A percentile compares a stretch with the other conserved stretches of the same genome.
Conservation (phyloP, 2,888 invertebrate species). For the Aplocera efformata region DNA sequence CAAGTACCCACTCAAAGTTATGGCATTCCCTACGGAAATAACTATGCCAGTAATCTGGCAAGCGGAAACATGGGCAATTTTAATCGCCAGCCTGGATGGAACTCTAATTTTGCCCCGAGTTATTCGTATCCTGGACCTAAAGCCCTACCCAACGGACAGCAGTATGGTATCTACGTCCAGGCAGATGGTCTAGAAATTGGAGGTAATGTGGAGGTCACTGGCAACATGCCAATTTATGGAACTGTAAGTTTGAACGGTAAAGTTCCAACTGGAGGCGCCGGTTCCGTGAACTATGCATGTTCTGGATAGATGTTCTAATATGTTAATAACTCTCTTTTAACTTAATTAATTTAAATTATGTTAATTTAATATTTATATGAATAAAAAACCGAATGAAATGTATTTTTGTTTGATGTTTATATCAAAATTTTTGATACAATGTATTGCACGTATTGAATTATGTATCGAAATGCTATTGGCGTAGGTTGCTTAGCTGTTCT, state of each 20-base stretch:
- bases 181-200: conserved; percentile 53
- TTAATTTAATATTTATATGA: conserved; percentile 7
- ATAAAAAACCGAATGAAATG: neutral
- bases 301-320: no score
- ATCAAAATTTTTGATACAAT: no score
- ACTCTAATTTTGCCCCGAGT: neutral
- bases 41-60: conserved; percentile 5
- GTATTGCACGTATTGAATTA: no score
- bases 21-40: conserved; percentile 1
- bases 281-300: conserved; percentile 44
- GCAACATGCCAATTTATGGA: conserved; percentile 53
- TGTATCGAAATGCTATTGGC: no score
- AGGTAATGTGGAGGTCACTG: conserved; percentile 51
- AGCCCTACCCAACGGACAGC: conserved; percentile 6
- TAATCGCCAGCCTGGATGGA: neutral
- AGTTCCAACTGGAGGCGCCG: conserved; percentile 48
- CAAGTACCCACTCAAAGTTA: conserved; percentile 1
- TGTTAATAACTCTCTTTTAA: neutral
- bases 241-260: conserved; percentile 49
- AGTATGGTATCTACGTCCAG: conserved; percentile 45
- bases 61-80: neutral
- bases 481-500: no score
- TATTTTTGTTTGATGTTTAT: no score
- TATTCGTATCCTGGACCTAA: neutral
- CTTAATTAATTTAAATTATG: neutral